Evolutionary conservation across 2,888 invertebrate genomes (phyloP), one percentile per base, ranked within the genome.

Genomic region (Flexamia atlantica): DNA sequence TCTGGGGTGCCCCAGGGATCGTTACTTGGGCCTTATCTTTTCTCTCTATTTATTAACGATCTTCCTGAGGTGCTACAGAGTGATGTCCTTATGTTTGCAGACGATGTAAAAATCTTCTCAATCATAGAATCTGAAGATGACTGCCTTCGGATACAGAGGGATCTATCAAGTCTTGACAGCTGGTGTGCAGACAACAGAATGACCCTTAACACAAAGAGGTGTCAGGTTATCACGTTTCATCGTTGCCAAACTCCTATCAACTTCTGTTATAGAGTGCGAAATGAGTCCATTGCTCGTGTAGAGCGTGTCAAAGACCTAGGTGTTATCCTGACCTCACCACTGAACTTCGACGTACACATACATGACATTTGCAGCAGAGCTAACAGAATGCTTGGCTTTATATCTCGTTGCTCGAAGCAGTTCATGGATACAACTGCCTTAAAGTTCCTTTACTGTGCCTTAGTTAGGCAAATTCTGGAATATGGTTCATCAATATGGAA

Each of bases 401-500:
- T 64, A 4, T 81, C 17, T 36, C 57, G 60, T 14, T 60, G 2
- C 60, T 36, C 81, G 9, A 36, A 20, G 20, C 17, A 36, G 36
- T 68, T 81, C 12, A 20, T 10, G 7, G 17, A 30, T 20, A 20
- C 20, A 20, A 17, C 81, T 57, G 57, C 28, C 17, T 23, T 64
- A 4, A 81, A 40, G 42, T 36, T 40, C 53, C 23, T 81, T n/a
- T 81, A 81, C 68, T 81, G 25, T 36, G 64, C 81, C 0, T 81
- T 36, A 3, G 81, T 81, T 9, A 9, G 64, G 5, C 23, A 57
- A 32, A 36, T 32, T 4, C 81, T 81, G 25, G 81, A 81, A 68
- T 81, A 81, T 36, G 57, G 64, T 68, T 81, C 64, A 25, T n/a
- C 64, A 5, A 68, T 68, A 28, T 81, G 81, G 81, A 60, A 17